A percentile compares a stretch with the other conserved stretches of the same genome.
phyloP scores from a whole-genome alignment of 2,888 invertebrate genomes.

The Dexiosoma caninum region DNA sequence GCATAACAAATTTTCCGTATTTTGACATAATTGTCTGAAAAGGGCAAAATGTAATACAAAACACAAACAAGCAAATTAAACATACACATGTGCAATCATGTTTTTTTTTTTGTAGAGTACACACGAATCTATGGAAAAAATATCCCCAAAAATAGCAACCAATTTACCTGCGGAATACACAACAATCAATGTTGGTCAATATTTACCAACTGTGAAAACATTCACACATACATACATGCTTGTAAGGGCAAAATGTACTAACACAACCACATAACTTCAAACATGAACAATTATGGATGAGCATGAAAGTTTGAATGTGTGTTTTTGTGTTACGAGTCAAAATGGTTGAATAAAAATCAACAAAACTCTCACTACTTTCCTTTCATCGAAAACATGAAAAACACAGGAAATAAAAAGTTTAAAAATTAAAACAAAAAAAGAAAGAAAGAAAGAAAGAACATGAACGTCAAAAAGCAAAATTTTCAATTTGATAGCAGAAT shows the following conservation, averaged over 20 bases:
- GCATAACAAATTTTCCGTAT: constrained; percentile 46
- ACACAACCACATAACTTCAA: background rate
- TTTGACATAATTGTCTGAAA: constrained; percentile 44
- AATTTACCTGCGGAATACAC: constrained; percentile 75
- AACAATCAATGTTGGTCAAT: constrained; percentile 77
- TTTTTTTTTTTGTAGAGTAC: background rate
- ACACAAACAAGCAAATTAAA: constrained; percentile 46
- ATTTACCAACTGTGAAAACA: constrained; percentile 70
- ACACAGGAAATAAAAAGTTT: background rate
- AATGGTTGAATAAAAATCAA: constrained; percentile 51
- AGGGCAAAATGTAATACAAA: constrained; percentile 51
- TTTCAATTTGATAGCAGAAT: constrained; percentile 32
- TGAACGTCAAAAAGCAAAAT: constrained; percentile 51
- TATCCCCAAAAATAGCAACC: constrained; percentile 46
- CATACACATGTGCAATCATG: background rate
- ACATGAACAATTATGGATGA: background rate
- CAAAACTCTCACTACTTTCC: constrained; percentile 34
- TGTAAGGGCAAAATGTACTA: background rate
- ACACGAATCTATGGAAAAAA: background rate
- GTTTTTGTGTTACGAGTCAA: background rate
- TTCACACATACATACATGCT: constrained; percentile 5
- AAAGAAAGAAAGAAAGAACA: constrained; percentile 13
- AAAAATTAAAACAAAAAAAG: constrained; percentile 21
- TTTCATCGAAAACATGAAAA: background rate
- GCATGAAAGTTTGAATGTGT: background rate